Base-by-base conservation (phyloP, 2,113 vertebrate species). In the Cisticola juncidis region DNA sequence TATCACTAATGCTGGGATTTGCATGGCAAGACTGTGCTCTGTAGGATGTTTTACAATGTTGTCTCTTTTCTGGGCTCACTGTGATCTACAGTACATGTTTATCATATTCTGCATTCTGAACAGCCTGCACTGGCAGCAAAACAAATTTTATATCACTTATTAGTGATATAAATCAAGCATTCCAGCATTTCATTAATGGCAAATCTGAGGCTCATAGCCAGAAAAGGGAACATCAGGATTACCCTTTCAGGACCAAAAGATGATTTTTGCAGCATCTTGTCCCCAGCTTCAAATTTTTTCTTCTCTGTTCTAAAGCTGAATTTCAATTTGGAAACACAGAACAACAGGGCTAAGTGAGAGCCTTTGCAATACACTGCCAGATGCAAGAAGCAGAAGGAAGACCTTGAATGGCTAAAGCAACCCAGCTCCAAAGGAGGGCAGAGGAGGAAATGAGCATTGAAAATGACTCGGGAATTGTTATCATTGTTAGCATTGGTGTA, bases 81-180 rank as follows among this genome's bases (percentile, higher is more conserved):
- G 31, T 81, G 94, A 95, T 97, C 95, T 97, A 72, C 48, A 53
- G 51, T 78, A 77, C 22, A 26, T 42, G 66, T 71, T 86, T 93
- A 95, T 94, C 53, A 35, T 79, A 95, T 94, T 77, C n/a, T 81
- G 92, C 83, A 96, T 97, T 96, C 93, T 86, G 72, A 97, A 71
- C 12, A 68, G 83, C 68, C 83, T 86, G 78, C 65, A 40, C 33
- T 77, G 81, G 92, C 95, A 96, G 66, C 72, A 92, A 93, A 91
- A 97, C 92, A 95, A 94, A 87, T 85, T 95, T 97, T 94, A 36
- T 95, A 26, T 57, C 42, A 79, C 82, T 97, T 98, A 97, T 95
- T 97, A 97, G 94, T 91, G 86, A 97, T 92, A 97, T 96, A 97
- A 98, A 97, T 98, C 94, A 98, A 95, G 76, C 68, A 70, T 97